phyloP scores from a whole-genome alignment of 2,888 invertebrate species.

The Oeneis ivallda region DNA sequence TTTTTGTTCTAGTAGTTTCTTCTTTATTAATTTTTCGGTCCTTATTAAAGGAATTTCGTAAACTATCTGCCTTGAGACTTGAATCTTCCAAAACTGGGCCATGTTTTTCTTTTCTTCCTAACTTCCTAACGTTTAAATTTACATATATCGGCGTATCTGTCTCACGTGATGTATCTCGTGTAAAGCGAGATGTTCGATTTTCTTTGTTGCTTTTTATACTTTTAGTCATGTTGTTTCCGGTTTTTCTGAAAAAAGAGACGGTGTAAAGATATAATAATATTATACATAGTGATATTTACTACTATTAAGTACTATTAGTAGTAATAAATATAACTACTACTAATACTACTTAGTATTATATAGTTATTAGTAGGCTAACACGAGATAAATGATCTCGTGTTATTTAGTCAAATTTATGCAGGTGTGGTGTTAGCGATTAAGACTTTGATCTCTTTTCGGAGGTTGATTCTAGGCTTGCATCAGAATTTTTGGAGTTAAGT shows the following conservation, averaged over 20 bases:
- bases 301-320: no score
- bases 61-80: slow-evolving; percentile 1
- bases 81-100: background rate
- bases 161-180: slow-evolving; percentile 2
- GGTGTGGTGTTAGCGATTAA: no score
- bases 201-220: slow-evolving; percentile 32
- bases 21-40: slow-evolving; percentile 20
- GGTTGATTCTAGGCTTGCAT: no score
- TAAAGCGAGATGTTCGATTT: slow-evolving; percentile 18
- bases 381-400: no score
- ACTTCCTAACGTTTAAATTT: slow-evolving; percentile 23
- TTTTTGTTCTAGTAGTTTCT: slow-evolving; percentile 14
- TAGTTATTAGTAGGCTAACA: no score
- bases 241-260: slow-evolving; percentile 21
- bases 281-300: no score
- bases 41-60: slow-evolving; percentile 16
- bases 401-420: no score
- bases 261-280: background rate
- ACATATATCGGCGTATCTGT: slow-evolving; percentile 30
- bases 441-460: no score
- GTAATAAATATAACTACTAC: no score
- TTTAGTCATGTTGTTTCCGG: slow-evolving; percentile 20
- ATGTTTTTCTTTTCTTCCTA: slow-evolving; percentile 15
- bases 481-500: no score
- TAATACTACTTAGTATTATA: no score